These are phyloP conservation scores for Falcunculus frontatus DNA, from an alignment of 2,113 vertebrate species.

Conservation along the genomic window DNA sequence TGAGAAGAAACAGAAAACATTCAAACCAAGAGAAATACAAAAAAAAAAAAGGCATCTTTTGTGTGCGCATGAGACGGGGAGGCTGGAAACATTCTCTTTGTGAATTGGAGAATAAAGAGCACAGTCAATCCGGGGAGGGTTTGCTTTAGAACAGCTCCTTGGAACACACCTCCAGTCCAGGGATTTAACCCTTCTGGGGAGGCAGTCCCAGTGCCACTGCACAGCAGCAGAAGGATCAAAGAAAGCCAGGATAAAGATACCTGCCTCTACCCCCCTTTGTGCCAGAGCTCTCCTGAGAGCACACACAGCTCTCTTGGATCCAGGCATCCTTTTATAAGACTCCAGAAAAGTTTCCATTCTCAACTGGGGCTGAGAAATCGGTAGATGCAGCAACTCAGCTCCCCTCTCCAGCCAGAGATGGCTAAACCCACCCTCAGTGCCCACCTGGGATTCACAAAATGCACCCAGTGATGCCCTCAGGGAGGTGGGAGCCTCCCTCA, in stretches of 20 bases:
- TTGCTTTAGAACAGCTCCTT: not conserved
- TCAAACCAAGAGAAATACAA: not conserved
- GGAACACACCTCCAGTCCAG: not conserved
- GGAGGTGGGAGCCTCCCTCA: not conserved
- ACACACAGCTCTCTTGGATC: not conserved
- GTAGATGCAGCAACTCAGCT: accelerated
- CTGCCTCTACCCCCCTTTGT: not conserved
- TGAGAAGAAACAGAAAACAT: not conserved
- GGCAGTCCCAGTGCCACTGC: not conserved
- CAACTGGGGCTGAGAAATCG: not conserved
- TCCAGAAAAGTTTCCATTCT: accelerated
- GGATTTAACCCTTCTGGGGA: not conserved
- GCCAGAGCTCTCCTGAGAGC: not conserved
- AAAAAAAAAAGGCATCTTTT: not conserved
- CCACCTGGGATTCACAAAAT: accelerated
- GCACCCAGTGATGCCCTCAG: accelerated
- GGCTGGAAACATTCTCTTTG: not conserved
- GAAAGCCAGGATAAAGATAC: accelerated
- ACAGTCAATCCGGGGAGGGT: not conserved
- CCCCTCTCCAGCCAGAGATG: not conserved
- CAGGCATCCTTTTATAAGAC: not conserved
- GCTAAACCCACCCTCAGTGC: accelerated
- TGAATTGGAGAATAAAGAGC: not conserved
- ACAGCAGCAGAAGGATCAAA: not conserved
- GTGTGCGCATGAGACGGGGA: not conserved